Base-by-base conservation (phyloP, 2,113 vertebrate genomes). In the Coregonus clupeaformis region DNA sequence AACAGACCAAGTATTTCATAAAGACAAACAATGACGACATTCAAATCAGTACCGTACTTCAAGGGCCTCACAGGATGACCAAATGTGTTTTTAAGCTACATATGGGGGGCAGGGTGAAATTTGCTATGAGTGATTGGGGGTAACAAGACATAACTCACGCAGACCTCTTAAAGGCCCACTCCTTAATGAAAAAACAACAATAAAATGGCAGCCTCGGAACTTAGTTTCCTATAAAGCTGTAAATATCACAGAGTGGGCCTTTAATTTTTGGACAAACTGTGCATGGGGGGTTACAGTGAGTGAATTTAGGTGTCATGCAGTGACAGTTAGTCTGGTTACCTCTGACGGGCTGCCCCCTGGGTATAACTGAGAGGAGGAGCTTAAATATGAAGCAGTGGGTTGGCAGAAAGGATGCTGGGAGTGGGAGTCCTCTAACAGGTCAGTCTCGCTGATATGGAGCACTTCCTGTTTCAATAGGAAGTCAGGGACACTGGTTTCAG, bases 391-490 rank as follows among this genome's bases (percentile, higher is more conserved):
- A 75, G 86, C 77, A 64, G 85, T 83, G 76, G 79, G 84, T 80
- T 65, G 85, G 67, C 86, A 82, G 82, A 87, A 84, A 84, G 89
- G 86, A 80, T 80, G 86, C 88, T 81, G 87, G 87, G 91, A 84
- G 74, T 76, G 80, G 82, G 84, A 66, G 75, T 91, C 94, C 84
- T 90, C 89, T 80, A 87, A 79, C 83, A 93, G 80, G 83, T 92
- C 92, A 59, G 89, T 84, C 89, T 93, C 88, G 52, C 91, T 92
- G 91, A 90, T 89, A 82, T 85, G 89, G 71, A 93, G 92, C 68
- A 80, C 86, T 74, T 93, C 95, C 94, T 97, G 93, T 87, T 91
- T 91, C 24, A 85, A 88, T 79, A 18, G 36, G 36, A 83, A 16
- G 76, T 81, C 77, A 82, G 75, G 70, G 78, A 36, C 69, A 80